A percentile compares a stretch with the other conserved stretches of the same genome.
phyloP scores from a whole-genome alignment of 2,797 vertebrate species.

The Triplophysa yarkandensis region DNA sequence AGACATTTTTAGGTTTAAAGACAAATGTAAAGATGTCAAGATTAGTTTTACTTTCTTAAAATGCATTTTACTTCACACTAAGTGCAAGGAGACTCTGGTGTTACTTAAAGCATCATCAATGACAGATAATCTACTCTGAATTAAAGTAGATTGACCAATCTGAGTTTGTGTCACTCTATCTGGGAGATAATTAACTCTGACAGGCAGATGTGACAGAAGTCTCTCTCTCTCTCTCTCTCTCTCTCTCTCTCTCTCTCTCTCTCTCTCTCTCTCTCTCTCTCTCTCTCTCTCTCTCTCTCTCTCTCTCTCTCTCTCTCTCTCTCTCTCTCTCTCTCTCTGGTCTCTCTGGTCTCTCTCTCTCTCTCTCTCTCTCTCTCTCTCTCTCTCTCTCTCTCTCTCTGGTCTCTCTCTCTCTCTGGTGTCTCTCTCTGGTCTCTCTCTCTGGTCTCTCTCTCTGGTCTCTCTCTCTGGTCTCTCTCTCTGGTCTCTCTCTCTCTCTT shows the following conservation, averaged over 20 bases:
- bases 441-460: too few relatives aligned
- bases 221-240: conserved; percentile 13
- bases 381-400: too few relatives aligned
- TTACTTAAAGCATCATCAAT: neutral
- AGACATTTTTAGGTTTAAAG: neutral
- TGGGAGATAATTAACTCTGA: conserved; percentile 39
- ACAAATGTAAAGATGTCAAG: neutral
- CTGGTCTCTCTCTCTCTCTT: too few relatives aligned
- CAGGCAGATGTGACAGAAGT: conserved; percentile 16
- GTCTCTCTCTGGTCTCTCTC: too few relatives aligned
- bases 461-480: too few relatives aligned
- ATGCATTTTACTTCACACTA: neutral
- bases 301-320: too few relatives aligned
- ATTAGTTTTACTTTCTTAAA: neutral
- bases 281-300: too few relatives aligned
- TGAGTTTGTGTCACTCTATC: conserved; percentile 31
- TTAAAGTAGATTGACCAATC: conserved; percentile 39
- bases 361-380: too few relatives aligned
- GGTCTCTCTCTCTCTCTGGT: too few relatives aligned
- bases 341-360: too few relatives aligned
- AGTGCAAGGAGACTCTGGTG: neutral
- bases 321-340: too few relatives aligned
- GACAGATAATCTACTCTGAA: conserved; percentile 33
- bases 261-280: too few relatives aligned
- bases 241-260: neutral